Percentiles rank a stretch among this genome's conserved stretches.
phyloP scores from a whole-genome alignment of 2,113 vertebrate species.

The Tragelaphus scriptus region DNA sequence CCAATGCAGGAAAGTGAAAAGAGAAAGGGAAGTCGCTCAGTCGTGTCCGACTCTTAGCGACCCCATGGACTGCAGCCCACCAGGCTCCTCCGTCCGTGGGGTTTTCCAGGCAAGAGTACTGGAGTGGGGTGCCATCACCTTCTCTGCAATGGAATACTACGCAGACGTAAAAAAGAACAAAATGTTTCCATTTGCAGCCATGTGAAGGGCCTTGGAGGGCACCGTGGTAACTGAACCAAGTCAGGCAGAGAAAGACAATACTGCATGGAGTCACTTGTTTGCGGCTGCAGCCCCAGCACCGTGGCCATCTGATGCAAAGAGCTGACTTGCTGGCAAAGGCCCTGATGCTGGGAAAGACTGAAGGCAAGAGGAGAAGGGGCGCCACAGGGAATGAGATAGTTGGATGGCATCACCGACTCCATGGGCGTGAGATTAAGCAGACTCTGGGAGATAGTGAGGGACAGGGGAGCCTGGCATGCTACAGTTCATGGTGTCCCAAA shows the following conservation, averaged over 20 bases:
- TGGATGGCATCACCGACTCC: not conserved
- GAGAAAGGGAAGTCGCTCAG: too few species aligned
- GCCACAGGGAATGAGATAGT: not conserved
- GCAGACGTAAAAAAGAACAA: not conserved
- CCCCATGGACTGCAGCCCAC: too few species aligned
- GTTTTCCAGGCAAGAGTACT: too few species aligned
- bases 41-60: too few species aligned
- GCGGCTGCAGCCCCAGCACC: not conserved
- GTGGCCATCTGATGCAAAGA: not conserved
- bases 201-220: not conserved
- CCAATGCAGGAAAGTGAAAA: too few species aligned
- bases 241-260: not conserved
- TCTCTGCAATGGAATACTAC: not conserved
- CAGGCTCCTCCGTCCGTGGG: too few species aligned
- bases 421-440: not conserved
- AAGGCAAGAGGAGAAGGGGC: not conserved
- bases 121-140: too few species aligned
- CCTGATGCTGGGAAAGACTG: not conserved
- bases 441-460: not conserved
- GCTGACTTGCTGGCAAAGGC: fast-evolving
- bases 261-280: not conserved
- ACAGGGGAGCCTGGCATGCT: not conserved
- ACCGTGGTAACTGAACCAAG: not conserved
- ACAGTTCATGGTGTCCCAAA: not conserved
- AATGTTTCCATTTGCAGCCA: not conserved